A percentile compares a stretch with the other conserved stretches of the same genome.
phyloP scores from a whole-genome alignment of 2,113 vertebrate genomes.

The Myiagra hebetior region DNA sequence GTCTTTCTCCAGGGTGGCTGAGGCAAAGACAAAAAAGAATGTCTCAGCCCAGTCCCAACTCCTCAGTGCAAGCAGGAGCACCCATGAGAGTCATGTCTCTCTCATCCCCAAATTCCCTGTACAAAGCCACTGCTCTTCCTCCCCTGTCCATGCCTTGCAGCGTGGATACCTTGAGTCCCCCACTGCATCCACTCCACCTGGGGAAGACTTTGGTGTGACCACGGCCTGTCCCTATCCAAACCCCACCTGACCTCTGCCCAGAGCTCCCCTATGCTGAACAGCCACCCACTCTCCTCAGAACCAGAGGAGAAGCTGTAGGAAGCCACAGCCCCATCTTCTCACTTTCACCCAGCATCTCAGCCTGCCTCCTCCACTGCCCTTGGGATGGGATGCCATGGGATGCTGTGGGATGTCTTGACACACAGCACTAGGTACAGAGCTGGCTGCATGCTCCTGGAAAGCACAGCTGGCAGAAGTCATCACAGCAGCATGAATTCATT shows the following conservation, averaged over 20 bases:
- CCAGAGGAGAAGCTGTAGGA: not conserved
- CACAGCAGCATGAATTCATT: not conserved
- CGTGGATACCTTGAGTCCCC: fast-evolving
- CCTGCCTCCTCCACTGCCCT: not conserved
- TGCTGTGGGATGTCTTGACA: not conserved
- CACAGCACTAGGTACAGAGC: fast-evolving
- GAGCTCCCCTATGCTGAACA: not conserved
- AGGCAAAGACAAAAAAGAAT: not conserved
- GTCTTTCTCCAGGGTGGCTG: not conserved
- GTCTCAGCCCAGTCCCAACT: not conserved
- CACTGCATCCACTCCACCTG: fast-evolving
- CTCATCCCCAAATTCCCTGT: not conserved
- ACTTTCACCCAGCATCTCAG: fast-evolving
- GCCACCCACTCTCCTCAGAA: not conserved
- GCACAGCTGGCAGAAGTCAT: not conserved
- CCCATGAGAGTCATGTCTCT: not conserved
- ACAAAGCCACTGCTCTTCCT: not conserved
- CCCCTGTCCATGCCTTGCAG: too few relatives aligned
- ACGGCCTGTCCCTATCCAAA: not conserved
- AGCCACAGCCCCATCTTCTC: not conserved
- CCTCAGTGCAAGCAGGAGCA: not conserved
- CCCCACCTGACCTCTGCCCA: not conserved
- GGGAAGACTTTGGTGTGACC: not conserved
- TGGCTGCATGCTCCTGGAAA: fast-evolving
- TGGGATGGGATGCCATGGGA: not conserved